Percentiles rank a stretch among this genome's conserved stretches.
phyloP scores from a whole-genome alignment of 2,113 vertebrate genomes.

The rat (Rattus norvegicus) region GRCr8 NC_086022.1:94836501-94837000 shows the following conservation, averaged over 20 bases:
- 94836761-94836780: slow-evolving; percentile 56
- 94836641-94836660: slow-evolving; percentile 9
- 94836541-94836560: slow-evolving; percentile 79
- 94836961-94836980: neutral
- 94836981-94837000: neutral
- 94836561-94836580: slow-evolving; percentile 79
- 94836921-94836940: no score
- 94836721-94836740: slow-evolving; percentile 64
- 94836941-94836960: neutral
- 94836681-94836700: slow-evolving; percentile 34
- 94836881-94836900: slow-evolving; percentile 58
- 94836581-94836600: slow-evolving; percentile 80
- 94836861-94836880: slow-evolving; percentile 49
- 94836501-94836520: slow-evolving; percentile 77
- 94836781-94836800: slow-evolving; percentile 53
- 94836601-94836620: slow-evolving; percentile 80
- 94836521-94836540: slow-evolving; percentile 76
- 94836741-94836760: neutral
- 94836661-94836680: slow-evolving; percentile 36
- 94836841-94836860: slow-evolving; percentile 43
- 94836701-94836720: neutral
- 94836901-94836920: neutral
- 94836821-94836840: slow-evolving; percentile 63
- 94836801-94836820: slow-evolving; percentile 65
- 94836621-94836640: slow-evolving; percentile 70